phyloP scores from a whole-genome alignment of 1,140 invertebrate genomes.

The Adelges cooleyi region DNA sequence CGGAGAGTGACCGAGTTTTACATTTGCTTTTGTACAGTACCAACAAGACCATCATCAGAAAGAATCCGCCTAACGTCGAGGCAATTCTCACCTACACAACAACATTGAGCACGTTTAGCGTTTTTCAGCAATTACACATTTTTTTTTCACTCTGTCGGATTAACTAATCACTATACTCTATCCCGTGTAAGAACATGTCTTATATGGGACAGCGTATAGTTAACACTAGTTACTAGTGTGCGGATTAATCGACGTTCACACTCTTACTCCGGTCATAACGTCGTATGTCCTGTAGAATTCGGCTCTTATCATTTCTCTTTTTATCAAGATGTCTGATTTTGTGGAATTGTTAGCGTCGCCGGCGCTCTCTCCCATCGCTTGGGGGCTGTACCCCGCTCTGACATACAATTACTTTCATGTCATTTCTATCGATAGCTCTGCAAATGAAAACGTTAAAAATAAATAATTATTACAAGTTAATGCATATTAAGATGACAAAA shows the following conservation, averaged over 20 bases:
- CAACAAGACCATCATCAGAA: slow-evolving; percentile 72
- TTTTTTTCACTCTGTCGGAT: too few relatives aligned
- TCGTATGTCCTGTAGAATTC: slow-evolving; percentile 83
- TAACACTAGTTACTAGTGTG: too few relatives aligned
- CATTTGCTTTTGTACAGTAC: slow-evolving; percentile 73
- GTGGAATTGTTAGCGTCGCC: slow-evolving; percentile 24
- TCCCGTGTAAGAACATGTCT: too few relatives aligned
- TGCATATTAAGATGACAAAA: too few relatives aligned
- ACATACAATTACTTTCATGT: slow-evolving; percentile 21
- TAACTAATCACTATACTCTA: too few relatives aligned
- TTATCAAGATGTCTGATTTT: slow-evolving; percentile 21
- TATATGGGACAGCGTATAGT: too few relatives aligned
- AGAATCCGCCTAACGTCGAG: slow-evolving; percentile 75
- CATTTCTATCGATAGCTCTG: slow-evolving; percentile 20
- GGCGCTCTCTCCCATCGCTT: slow-evolving; percentile 20
- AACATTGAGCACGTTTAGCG: not conserved
- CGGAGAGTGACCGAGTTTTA: slow-evolving; percentile 43
- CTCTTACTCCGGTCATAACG: slow-evolving; percentile 65
- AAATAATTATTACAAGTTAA: too few relatives aligned
- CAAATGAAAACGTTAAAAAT: not conserved
- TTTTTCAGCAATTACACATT: too few relatives aligned
- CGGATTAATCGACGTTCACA: too few relatives aligned
- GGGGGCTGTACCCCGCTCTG: slow-evolving; percentile 19
- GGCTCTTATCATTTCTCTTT: slow-evolving; percentile 37
- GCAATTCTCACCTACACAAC: slow-evolving; percentile 55